phyloP scores from a whole-genome alignment of 2,888 invertebrate genomes.

The Diplazon laetatorius region DNA sequence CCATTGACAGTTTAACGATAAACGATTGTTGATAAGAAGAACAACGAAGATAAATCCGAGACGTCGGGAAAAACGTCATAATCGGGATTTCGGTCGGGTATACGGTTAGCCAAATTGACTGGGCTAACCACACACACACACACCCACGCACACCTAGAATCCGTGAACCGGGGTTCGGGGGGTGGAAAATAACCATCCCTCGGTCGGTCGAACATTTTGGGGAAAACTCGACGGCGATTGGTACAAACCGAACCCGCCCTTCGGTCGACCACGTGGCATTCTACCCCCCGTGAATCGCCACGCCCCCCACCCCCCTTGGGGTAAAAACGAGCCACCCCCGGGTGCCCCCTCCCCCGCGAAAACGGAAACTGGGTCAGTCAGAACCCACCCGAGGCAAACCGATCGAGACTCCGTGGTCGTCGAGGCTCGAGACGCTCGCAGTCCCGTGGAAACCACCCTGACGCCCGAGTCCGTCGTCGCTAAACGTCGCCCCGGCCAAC shows the following conservation, averaged over 20 bases:
- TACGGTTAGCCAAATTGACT: conserved; percentile 61
- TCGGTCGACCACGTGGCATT: conserved; percentile 62
- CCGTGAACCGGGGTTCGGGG: background rate
- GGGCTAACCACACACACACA: conserved; percentile 55
- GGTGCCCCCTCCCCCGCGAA: conserved; percentile 71
- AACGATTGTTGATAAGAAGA: too few relatives aligned
- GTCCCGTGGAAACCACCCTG: conserved; percentile 81
- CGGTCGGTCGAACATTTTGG: background rate
- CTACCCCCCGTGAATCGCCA: conserved; percentile 54
- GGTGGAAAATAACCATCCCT: conserved; percentile 15
- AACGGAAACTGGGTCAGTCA: conserved; percentile 77
- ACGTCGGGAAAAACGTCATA: conserved; percentile 47
- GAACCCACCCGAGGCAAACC: conserved; percentile 65
- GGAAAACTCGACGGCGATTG: conserved; percentile 66
- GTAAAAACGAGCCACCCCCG: conserved; percentile 71
- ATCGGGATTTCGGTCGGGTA: conserved; percentile 33
- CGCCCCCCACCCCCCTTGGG: conserved; percentile 73
- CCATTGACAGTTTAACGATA: too few relatives aligned
- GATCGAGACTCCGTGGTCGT: conserved; percentile 69
- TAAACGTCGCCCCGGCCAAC: conserved; percentile 72
- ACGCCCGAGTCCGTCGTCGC: conserved; percentile 76
- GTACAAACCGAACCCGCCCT: conserved; percentile 73
- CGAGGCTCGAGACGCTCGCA: conserved; percentile 71
- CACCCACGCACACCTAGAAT: conserved; percentile 28
- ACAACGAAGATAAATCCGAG: conserved; percentile 17